A percentile compares a stretch with the other conserved stretches of the same genome.
phyloP scores from a whole-genome alignment of 92 coral and sea anemone species.

The Palythoa grandis region DNA sequence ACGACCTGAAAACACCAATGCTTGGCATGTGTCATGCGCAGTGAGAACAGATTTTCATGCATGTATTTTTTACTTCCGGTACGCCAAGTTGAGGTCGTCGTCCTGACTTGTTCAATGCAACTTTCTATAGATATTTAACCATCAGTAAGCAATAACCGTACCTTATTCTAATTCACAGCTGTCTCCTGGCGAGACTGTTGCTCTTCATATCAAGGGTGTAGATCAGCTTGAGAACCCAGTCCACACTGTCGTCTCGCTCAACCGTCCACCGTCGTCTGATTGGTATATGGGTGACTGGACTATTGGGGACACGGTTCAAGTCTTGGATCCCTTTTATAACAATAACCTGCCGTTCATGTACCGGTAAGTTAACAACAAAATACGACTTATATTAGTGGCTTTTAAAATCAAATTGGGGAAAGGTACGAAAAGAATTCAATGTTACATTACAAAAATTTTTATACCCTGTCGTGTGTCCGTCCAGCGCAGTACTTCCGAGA shows the following conservation, averaged over 20 bases:
- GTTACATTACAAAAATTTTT: too few species aligned
- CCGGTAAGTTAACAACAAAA: constrained; percentile 24
- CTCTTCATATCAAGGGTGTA: constrained; percentile 67
- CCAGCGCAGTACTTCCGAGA: too few species aligned
- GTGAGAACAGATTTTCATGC: too few species aligned
- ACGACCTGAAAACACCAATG: too few species aligned
- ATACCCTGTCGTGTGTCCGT: too few species aligned
- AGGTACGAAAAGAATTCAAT: background rate
- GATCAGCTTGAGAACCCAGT: constrained; percentile 84
- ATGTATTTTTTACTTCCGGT: too few species aligned
- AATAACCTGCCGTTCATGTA: constrained; percentile 60
- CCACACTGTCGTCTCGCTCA: constrained; percentile 65
- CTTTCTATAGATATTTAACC: too few species aligned
- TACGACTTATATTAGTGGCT: background rate
- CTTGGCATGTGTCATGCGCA: too few species aligned
- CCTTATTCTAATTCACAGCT: constrained; percentile 50
- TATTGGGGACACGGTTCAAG: constrained; percentile 54
- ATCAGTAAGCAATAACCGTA: background rate
- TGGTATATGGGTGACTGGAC: constrained; percentile 27
- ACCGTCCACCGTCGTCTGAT: constrained; percentile 39
- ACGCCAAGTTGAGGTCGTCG: too few species aligned
- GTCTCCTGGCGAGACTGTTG: constrained; percentile 80
- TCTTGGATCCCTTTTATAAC: constrained; percentile 62
- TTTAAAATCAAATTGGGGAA: background rate
- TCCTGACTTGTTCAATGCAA: background rate